A percentile compares a stretch with the other conserved stretches of the same genome.
Evolutionary conservation across 2,113 vertebrate genomes (phyloP).

Genomic region (Rhinichthys klamathensis): DNA sequence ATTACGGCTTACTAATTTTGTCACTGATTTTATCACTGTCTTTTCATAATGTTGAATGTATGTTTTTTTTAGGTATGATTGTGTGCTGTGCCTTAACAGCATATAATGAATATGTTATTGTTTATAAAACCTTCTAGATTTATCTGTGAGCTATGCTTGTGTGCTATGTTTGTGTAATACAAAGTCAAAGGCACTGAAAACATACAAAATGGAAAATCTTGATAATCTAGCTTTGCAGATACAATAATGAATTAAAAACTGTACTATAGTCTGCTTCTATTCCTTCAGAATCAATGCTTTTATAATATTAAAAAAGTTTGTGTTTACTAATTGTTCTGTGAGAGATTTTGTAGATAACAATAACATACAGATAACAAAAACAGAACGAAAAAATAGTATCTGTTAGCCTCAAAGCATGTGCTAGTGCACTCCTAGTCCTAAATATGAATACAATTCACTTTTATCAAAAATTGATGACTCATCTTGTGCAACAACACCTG

Average conservation of each 20-base stretch:
- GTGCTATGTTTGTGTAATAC: neutral
- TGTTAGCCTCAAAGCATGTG: too few relatives aligned
- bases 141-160: neutral
- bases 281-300: neutral
- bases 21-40: neutral
- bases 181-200: slow-evolving; percentile 2
- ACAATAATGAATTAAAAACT: neutral
- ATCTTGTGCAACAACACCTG: too few relatives aligned
- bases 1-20: too few relatives aligned
- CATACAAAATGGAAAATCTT: slow-evolving; percentile 1
- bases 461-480: too few relatives aligned
- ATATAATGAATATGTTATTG: neutral
- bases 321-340: neutral
- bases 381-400: neutral
- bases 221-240: neutral
- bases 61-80: neutral
- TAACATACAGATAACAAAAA: too few relatives aligned
- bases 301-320: neutral
- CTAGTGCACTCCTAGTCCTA: too few relatives aligned
- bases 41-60: neutral
- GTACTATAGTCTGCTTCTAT: neutral
- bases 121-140: neutral
- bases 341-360: neutral
- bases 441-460: too few relatives aligned
- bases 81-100: neutral